These are phyloP conservation scores for Noctuana brunneofusca DNA, from an alignment of 2,888 invertebrate species.

Conservation along the genomic window DNA sequence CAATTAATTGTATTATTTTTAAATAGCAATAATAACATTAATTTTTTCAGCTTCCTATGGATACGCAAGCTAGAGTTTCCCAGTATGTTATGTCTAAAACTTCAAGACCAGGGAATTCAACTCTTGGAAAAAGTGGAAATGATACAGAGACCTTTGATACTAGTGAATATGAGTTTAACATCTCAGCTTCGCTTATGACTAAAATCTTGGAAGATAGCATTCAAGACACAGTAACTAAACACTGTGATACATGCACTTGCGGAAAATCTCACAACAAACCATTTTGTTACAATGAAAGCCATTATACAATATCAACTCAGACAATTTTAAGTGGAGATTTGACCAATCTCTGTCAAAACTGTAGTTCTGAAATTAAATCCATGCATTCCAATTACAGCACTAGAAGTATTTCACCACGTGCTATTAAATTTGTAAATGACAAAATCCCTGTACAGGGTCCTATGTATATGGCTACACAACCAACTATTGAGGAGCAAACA, in stretches of 20 bases:
- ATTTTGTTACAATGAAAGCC: constrained; percentile 79
- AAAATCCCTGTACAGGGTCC: constrained; percentile 57
- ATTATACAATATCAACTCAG: constrained; percentile 85
- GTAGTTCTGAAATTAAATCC: constrained; percentile 82
- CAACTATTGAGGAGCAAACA: constrained; percentile 45
- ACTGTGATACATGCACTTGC: constrained; percentile 92
- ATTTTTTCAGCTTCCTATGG: constrained; percentile 89
- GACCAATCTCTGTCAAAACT: constrained; percentile 82
- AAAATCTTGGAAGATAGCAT: constrained; percentile 95
- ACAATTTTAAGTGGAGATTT: constrained; percentile 78
- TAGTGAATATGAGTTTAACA: constrained; percentile 86
- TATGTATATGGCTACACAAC: constrained; percentile 64
- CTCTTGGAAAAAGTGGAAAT: constrained; percentile 66
- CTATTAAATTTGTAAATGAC: constrained; percentile 62
- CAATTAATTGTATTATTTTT: no score
- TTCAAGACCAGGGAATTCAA: constrained; percentile 68
- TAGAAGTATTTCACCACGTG: constrained; percentile 67
- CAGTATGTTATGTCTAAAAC: constrained; percentile 87
- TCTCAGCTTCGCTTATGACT: constrained; percentile 94
- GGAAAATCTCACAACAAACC: constrained; percentile 80
- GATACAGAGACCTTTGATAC: constrained; percentile 79
- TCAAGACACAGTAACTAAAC: constrained; percentile 90
- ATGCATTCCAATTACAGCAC: constrained; percentile 68
- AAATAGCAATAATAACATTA: no score
- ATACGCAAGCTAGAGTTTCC: constrained; percentile 95